Evolutionary conservation across 2,888 invertebrate genomes (phyloP).

Genomic region (Fragum fragum): DNA sequence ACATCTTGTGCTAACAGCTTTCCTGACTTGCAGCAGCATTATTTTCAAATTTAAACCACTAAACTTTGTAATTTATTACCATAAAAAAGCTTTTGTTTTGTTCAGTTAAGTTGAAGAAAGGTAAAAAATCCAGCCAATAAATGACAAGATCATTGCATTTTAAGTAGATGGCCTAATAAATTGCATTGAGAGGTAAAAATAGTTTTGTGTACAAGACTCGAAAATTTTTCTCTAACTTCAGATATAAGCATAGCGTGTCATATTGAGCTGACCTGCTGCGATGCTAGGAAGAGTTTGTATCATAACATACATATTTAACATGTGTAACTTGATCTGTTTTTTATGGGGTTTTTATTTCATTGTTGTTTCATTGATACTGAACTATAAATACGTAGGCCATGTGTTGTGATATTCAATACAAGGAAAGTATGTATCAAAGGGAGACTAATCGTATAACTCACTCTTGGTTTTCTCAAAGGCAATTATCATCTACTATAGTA

Average conservation of each 20-base stretch:
- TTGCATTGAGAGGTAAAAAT: not conserved
- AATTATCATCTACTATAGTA: no score
- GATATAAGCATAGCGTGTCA: not conserved
- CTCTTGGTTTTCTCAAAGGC: not conserved
- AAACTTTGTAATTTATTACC: no score
- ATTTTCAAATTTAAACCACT: no score
- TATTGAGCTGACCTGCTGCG: not conserved
- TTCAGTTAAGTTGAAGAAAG: not conserved
- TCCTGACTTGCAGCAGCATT: no score
- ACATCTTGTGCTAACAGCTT: no score
- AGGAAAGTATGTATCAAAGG: slow-evolving; percentile 57
- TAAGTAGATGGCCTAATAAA: not conserved
- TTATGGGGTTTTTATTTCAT: slow-evolving; percentile 58
- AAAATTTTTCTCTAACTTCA: no score
- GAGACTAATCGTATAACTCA: slow-evolving; percentile 14
- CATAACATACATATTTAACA: slow-evolving; percentile 24
- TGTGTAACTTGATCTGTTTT: slow-evolving; percentile 48
- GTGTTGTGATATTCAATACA: slow-evolving; percentile 62
- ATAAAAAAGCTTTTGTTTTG: no score
- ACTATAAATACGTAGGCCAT: slow-evolving; percentile 59
- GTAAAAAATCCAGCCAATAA: not conserved
- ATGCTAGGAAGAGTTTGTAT: slow-evolving; percentile 5
- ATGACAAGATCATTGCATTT: slow-evolving; percentile 4
- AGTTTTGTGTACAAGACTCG: not conserved
- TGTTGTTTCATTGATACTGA: slow-evolving; percentile 51